Evolutionary conservation across 2,888 invertebrate species (phyloP), one percentile per base, ranked within the genome.

Genomic region (Phytoseiulus persimilis): DNA sequence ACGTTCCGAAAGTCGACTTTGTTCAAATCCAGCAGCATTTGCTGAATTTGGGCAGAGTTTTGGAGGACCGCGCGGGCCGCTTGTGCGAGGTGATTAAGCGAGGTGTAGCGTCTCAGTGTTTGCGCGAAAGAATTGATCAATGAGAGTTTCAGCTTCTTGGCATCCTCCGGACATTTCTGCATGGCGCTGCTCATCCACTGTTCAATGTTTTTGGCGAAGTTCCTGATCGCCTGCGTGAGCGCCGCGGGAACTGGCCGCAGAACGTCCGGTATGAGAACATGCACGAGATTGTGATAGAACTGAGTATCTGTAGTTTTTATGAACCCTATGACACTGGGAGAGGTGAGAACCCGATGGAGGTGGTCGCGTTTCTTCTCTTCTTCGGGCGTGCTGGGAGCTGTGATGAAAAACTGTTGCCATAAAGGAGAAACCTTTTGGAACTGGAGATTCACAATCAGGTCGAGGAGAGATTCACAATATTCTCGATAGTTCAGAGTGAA

Each of bases 1-100:
- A 99, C 98, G 94, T 98, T 98, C 92, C 97, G 96, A 94, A 99
- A 98, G 94, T 99, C 99, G 83, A 99, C 98, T 91, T 98, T 95
- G 94, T 97, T 98, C 91, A 99, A 94, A 94, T 99, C 99, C 33
- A 96, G 95, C 91, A 98, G 94, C 99, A 99, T 99, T 94, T 98
- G 97, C 91, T 95, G 95, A 92, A 98, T 98, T 94, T 98, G 98
- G 91, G 96, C 95, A 91, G 96, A 95, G 93, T 98, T 99, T 93
- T 97, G 96, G 91, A 99, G 95, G 90, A 99, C 98, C 90, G 98
- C 98, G 90, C 98, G 94, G 9, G 98, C 98, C 89, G 98, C 97
- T 93, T 96, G 96, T 91, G 99, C 98, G 92, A 99, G 94, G 93
- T 99, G 99, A 94, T 99, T 99, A 91, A 99, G 94, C 45, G 98